phyloP scores from a whole-genome alignment of 2,888 invertebrate genomes.

The Ophraella communa region DNA sequence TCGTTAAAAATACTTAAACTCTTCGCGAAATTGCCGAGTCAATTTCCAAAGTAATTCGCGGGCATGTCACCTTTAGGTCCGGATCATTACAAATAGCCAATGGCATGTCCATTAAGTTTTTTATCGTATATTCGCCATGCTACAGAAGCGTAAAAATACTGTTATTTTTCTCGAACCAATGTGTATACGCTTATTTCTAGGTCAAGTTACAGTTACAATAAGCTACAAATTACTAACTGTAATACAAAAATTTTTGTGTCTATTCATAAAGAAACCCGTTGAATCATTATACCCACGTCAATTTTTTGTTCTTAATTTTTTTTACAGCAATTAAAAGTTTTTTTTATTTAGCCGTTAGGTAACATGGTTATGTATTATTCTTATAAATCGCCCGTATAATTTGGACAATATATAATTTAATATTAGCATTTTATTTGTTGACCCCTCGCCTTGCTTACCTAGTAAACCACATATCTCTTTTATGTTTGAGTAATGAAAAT shows the following conservation, averaged over 20 bases:
- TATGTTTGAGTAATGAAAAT: too few relatives aligned
- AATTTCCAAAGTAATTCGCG: neutral
- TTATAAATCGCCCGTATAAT: too few relatives aligned
- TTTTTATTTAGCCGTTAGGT: neutral
- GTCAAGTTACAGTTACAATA: constrained; percentile 20
- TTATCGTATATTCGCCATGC: constrained; percentile 14
- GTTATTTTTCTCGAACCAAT: constrained; percentile 12
- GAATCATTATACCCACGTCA: neutral
- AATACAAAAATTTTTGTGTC: neutral
- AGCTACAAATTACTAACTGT: constrained; percentile 21
- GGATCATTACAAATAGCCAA: neutral
- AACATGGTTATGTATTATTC: too few relatives aligned
- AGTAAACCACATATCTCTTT: too few relatives aligned
- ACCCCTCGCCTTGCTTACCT: too few relatives aligned
- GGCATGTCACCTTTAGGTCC: neutral
- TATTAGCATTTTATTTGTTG: too few relatives aligned
- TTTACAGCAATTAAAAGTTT: neutral
- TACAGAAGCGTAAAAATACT: constrained; percentile 9
- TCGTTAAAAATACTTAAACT: neutral
- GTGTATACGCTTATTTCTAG: constrained; percentile 4
- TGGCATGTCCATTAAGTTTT: neutral
- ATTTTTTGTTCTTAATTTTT: neutral
- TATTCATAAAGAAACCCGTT: neutral
- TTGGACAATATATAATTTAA: too few relatives aligned
- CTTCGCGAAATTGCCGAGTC: neutral